Evolutionary conservation across 2,797 vertebrate genomes (phyloP).

Genomic region (Sebastolobus altivelis): DNA sequence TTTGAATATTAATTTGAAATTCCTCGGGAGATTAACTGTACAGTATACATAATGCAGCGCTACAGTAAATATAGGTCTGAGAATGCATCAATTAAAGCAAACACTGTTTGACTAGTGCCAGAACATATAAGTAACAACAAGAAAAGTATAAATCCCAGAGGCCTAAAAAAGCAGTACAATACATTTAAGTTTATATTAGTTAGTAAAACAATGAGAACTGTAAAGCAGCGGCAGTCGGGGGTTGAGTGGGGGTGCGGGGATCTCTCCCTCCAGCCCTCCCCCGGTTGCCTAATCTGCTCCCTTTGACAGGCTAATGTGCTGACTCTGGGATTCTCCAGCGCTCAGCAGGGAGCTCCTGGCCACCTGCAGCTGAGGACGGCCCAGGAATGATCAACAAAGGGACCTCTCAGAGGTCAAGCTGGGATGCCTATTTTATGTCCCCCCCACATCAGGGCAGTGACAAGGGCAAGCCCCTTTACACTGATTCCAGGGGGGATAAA

Average conservation of each 20-base stretch:
- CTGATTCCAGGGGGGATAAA: constrained; percentile 4
- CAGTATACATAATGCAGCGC: constrained; percentile 24
- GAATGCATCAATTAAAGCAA: constrained; percentile 16
- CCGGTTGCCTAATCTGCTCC: constrained; percentile 69
- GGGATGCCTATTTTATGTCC: constrained; percentile 42
- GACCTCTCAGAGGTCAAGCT: constrained; percentile 62
- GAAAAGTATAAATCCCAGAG: not conserved
- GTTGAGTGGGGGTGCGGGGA: constrained; percentile 26
- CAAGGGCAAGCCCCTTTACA: constrained; percentile 20
- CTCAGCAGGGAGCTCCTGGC: constrained; percentile 76
- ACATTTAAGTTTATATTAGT: constrained; percentile 15
- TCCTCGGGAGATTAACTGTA: not conserved
- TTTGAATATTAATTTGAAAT: constrained; percentile 40
- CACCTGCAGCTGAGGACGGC: constrained; percentile 80
- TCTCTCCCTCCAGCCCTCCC: constrained; percentile 47
- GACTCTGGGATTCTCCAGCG: constrained; percentile 68
- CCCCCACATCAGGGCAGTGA: constrained; percentile 17
- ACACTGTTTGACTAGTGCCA: constrained; percentile 15
- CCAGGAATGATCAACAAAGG: constrained; percentile 74
- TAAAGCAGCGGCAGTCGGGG: constrained; percentile 18
- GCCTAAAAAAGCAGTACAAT: not conserved
- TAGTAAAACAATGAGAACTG: constrained; percentile 8
- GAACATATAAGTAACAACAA: constrained; percentile 1
- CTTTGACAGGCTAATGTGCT: constrained; percentile 84
- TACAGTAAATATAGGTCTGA: constrained; percentile 21